Evolutionary conservation across 2,797 vertebrate species (phyloP), one percentile per base, ranked within the genome.

Genomic region (Cuculus canorus): DNA sequence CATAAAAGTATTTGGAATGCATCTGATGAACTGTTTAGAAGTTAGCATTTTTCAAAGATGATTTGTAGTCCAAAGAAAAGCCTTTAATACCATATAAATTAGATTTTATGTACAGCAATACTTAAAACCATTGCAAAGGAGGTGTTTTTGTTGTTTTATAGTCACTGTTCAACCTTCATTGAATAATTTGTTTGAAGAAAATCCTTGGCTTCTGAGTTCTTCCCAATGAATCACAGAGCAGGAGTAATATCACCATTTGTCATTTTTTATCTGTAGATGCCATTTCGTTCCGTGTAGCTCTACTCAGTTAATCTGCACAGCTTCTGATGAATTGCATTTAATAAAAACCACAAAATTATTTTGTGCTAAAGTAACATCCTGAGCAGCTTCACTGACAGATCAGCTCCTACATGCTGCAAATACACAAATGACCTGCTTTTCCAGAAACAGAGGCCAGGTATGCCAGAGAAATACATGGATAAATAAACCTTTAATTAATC

Each of bases 41-140:
- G 85, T 66, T 2, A 45, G 32, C 76, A 45, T 94, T 93, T 93
- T 94, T 85, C 94, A 92, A 87, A 78, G 66, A 86, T 90, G 80
- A 93, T 89, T 95, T 88, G 88, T 72, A 82, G 69, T 32, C 69
- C 66, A 37, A 82, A 86, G 50, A 90, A 90, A 92, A 92, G 50
- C 45, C 35, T 91, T 94, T 91, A 80, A 92, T 90, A 84, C 39
- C 66, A 50, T 48, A 96, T 96, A 97, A 96, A 96, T 95, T 93
- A 95, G 61, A 83, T 95, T 96, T 94, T 95, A 95, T 95, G 92
- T 89, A 89, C 78, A 92, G 80, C 86, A 91, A 83, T 93, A 88
- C 92, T 95, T 93, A 95, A 93, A 96, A 88, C 65, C 65, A 71
- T 68, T 59, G 61, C 63, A 86, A 93, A 87, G 54, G 66, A 90